Evolutionary conservation across 2,888 invertebrate species (phyloP).

Genomic region (Caenorhabditis wallacei): DNA sequence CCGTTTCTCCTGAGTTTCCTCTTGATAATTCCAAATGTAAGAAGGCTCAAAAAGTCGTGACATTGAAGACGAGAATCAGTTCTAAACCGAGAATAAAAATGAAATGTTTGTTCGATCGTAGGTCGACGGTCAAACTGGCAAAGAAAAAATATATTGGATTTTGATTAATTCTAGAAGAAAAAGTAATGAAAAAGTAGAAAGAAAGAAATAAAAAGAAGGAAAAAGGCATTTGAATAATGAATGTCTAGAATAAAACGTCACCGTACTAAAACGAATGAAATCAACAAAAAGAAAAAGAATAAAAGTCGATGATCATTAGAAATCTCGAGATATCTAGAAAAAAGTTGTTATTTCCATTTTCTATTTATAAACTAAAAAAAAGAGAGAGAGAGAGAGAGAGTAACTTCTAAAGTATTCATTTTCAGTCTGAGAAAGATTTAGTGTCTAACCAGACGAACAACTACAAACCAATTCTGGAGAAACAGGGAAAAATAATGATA

Average conservation of each 20-base stretch:
- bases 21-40: constrained; percentile 22
- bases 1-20: constrained; percentile 4
- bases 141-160: constrained; percentile 20
- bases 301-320: background rate
- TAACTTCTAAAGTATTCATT: too few relatives aligned
- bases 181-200: background rate
- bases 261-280: background rate
- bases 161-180: constrained; percentile 24
- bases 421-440: too few relatives aligned
- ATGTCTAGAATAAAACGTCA: constrained; percentile 3
- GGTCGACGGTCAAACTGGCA: background rate
- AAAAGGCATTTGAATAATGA: background rate
- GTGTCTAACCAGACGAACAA: too few relatives aligned
- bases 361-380: background rate
- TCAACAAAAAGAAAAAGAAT: background rate
- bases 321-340: background rate
- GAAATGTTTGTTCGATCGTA: constrained; percentile 1
- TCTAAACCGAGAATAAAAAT: background rate
- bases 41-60: constrained; percentile 30
- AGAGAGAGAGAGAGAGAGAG: background rate
- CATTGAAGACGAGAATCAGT: constrained; percentile 6
- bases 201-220: background rate
- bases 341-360: background rate
- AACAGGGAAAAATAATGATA: too few relatives aligned
- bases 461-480: too few relatives aligned